phyloP scores from a whole-genome alignment of 2,888 invertebrate genomes.

The Nemapogon koenigi region DNA sequence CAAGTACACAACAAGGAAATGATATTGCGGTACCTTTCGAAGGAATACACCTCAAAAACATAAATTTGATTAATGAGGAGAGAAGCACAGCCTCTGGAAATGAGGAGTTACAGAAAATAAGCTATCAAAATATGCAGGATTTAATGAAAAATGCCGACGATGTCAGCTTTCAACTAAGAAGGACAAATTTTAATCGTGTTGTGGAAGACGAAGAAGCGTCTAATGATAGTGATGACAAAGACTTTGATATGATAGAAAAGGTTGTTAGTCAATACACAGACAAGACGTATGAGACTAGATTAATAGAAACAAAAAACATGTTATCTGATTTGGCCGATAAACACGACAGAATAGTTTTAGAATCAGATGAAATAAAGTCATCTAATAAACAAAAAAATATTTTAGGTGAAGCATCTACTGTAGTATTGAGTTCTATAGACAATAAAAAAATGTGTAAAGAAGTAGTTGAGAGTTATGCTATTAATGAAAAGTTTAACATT shows the following conservation, averaged over 20 bases:
- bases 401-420: conserved; percentile 37
- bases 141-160: conserved; percentile 29
- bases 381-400: conserved; percentile 19
- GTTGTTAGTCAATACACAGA: conserved; percentile 43
- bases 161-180: not conserved
- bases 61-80: conserved; percentile 33
- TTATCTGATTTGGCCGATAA: conserved; percentile 39
- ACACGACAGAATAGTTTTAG: conserved; percentile 27
- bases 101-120: conserved; percentile 33
- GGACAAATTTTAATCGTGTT: conserved; percentile 18
- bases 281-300: conserved; percentile 49
- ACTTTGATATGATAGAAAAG: conserved; percentile 44
- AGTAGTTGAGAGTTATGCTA: conserved; percentile 38
- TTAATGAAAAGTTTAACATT: conserved; percentile 44
- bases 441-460: conserved; percentile 26
- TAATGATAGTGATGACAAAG: conserved; percentile 28
- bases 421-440: conserved; percentile 29
- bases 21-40: conserved; percentile 34
- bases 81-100: conserved; percentile 32
- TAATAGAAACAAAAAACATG: conserved; percentile 49
- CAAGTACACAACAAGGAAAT: conserved; percentile 22
- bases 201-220: conserved; percentile 16
- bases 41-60: conserved; percentile 33
- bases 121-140: conserved; percentile 42
- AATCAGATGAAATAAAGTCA: conserved; percentile 15